Evolutionary conservation across 2,113 vertebrate species (phyloP).

Genomic region (Cebus imitator): DNA sequence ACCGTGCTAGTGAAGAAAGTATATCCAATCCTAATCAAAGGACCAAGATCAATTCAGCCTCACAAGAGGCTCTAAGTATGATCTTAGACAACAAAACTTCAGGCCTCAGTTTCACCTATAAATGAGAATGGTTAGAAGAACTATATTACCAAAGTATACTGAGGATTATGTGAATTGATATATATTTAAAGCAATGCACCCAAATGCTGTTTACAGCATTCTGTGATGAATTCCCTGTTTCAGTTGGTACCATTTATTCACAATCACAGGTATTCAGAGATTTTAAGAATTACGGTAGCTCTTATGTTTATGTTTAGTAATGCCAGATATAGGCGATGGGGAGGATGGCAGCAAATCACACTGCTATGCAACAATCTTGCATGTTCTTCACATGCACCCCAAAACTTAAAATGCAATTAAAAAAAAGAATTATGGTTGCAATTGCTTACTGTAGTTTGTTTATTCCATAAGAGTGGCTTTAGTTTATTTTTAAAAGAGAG

Average conservation of each 20-base stretch:
- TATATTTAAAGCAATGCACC: neutral
- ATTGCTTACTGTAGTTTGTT: neutral
- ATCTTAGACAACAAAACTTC: neutral
- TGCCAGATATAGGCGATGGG: no score
- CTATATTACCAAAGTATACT: neutral
- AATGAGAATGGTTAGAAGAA: neutral
- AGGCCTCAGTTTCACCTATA: neutral
- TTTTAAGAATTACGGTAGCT: neutral
- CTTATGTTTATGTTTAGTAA: no score
- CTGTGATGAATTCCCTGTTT: neutral
- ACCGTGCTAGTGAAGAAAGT: neutral
- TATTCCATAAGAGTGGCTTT: constrained; percentile 17
- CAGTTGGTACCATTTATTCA: neutral
- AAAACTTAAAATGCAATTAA: no score
- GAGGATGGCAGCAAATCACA: no score
- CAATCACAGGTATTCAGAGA: neutral
- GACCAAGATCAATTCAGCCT: neutral
- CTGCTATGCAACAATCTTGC: no score
- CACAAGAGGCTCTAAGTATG: neutral
- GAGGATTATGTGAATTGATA: neutral
- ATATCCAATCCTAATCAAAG: neutral
- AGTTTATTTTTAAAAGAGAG: constrained; percentile 8
- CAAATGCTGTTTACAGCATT: neutral
- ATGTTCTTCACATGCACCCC: no score
- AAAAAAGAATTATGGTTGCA: neutral